Evolutionary conservation across 2,888 invertebrate genomes (phyloP).

Genomic region (Antheraea yamamai): DNA sequence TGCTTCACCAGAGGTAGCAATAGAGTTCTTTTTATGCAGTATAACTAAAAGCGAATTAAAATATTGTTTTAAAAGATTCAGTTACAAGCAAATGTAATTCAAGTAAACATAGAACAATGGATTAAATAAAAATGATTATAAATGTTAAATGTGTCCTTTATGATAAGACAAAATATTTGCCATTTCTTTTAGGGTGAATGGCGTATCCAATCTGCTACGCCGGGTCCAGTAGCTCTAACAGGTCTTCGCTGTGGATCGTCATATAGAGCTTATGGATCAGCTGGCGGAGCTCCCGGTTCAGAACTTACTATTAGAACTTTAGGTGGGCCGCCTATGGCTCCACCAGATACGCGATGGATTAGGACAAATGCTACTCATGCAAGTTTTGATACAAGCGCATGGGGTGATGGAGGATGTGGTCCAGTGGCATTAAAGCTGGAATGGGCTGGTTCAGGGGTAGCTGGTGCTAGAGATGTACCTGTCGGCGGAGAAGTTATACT

Average conservation of each 20-base stretch:
- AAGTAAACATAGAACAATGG: neutral
- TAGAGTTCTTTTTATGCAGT: slow-evolving; percentile 38
- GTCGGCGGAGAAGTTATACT: slow-evolving; percentile 74
- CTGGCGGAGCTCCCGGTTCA: slow-evolving; percentile 89
- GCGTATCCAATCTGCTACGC: slow-evolving; percentile 79
- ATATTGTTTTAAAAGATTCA: too few species aligned
- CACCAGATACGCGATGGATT: slow-evolving; percentile 89
- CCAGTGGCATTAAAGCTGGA: slow-evolving; percentile 91
- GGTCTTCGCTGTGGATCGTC: slow-evolving; percentile 92
- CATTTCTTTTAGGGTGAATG: slow-evolving; percentile 80
- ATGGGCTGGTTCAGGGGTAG: slow-evolving; percentile 80
- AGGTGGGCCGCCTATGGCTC: slow-evolving; percentile 84
- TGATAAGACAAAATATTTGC: neutral
- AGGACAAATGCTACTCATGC: slow-evolving; percentile 90
- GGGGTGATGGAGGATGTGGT: slow-evolving; percentile 93
- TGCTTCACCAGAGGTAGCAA: slow-evolving; percentile 86
- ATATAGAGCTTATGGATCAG: slow-evolving; percentile 90
- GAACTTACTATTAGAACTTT: slow-evolving; percentile 91
- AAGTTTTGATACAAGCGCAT: slow-evolving; percentile 88
- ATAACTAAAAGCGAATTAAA: neutral
- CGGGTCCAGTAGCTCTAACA: slow-evolving; percentile 82
- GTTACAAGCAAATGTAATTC: too few species aligned
- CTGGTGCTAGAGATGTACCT: slow-evolving; percentile 72
- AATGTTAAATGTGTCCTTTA: neutral
- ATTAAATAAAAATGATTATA: neutral